Conservation (phyloP, 2,113 vertebrate species). For the Coturnix japonica region DNA sequence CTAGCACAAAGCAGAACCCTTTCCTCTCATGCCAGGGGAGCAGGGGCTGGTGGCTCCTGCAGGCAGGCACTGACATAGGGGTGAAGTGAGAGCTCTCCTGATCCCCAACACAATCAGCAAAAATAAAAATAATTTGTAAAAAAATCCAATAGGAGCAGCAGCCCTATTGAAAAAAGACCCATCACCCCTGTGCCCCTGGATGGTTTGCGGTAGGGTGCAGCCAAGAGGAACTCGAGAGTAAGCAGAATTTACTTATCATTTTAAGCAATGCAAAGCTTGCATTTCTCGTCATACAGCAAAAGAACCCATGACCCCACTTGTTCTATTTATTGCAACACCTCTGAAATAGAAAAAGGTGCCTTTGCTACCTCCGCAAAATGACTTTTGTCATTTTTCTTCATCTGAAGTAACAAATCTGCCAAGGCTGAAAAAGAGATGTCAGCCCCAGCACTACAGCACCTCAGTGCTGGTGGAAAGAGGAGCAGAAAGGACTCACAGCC, state of each 20-base stretch:
- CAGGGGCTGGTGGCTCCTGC: neutral
- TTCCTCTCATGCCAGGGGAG: neutral
- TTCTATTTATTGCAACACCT: constrained; percentile 31
- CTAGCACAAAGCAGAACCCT: neutral
- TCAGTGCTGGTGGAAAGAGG: neutral
- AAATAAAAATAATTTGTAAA: neutral
- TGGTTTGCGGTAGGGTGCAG: neutral
- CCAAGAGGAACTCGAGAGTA: constrained; percentile 16
- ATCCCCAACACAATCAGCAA: neutral
- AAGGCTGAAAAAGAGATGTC: neutral
- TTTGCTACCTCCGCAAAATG: neutral
- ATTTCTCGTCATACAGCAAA: neutral
- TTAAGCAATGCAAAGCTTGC: constrained; percentile 21
- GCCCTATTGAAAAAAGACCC: neutral
- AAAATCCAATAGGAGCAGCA: neutral
- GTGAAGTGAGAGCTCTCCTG: neutral
- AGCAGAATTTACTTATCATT: neutral
- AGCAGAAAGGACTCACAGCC: neutral
- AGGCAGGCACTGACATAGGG: rapidly evolving
- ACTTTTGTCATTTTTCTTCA: neutral
- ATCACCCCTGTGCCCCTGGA: neutral
- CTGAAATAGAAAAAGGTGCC: constrained; percentile 25
- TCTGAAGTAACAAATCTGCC: neutral
- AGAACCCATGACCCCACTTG: neutral
- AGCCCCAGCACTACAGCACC: rapidly evolving